phyloP scores from a whole-genome alignment of 92 coral and sea anemone species.

The Porites evermanni region DNA sequence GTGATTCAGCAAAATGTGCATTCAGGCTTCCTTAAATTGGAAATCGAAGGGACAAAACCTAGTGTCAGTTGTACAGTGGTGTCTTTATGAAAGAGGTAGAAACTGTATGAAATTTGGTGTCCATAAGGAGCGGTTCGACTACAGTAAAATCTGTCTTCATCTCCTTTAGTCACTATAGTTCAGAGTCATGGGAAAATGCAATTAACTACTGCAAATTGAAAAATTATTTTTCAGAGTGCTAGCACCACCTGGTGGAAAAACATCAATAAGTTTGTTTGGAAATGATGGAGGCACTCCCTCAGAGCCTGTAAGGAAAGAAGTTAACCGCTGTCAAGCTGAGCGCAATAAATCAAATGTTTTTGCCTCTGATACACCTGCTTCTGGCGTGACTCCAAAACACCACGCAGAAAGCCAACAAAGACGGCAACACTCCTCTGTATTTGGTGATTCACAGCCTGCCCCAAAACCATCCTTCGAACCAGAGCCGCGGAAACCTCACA shows the following conservation, averaged over 20 bases:
- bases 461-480: slow-evolving; percentile 52
- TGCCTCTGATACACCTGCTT: slow-evolving; percentile 43
- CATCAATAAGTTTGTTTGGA: slow-evolving; percentile 83
- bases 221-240: slow-evolving; percentile 59
- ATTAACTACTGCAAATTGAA: background rate
- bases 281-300: slow-evolving; percentile 40
- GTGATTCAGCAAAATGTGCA: too few species aligned
- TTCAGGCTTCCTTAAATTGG: too few species aligned
- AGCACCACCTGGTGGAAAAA: slow-evolving; percentile 99
- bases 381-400: slow-evolving; percentile 24
- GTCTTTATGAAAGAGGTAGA: too few species aligned
- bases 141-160: too few species aligned
- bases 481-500: slow-evolving; percentile 58
- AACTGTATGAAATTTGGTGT: too few species aligned
- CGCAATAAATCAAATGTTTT: slow-evolving; percentile 92
- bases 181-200: background rate
- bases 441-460: slow-evolving; percentile 68
- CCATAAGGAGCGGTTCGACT: too few species aligned
- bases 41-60: too few species aligned
- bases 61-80: too few species aligned
- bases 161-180: too few species aligned
- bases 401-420: slow-evolving; percentile 77
- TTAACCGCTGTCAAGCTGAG: slow-evolving; percentile 85
- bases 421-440: slow-evolving; percentile 88
- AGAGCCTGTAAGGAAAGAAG: slow-evolving; percentile 27